Conservation (phyloP, 2,113 vertebrate genomes). For the Propithecus coquereli region DNA sequence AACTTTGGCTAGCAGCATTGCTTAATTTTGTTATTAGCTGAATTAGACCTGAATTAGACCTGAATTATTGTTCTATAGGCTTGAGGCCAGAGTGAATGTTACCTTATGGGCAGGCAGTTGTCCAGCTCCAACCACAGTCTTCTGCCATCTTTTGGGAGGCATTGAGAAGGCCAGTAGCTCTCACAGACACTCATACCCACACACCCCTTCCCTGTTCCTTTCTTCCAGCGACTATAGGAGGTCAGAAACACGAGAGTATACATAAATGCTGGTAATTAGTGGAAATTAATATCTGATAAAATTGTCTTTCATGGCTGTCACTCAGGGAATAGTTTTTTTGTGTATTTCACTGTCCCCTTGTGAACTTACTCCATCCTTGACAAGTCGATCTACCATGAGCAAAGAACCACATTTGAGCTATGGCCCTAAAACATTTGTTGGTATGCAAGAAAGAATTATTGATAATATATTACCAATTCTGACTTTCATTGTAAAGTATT, state of each 20-base stretch:
- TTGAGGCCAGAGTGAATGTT: neutral
- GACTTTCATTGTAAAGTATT: neutral
- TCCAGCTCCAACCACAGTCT: neutral
- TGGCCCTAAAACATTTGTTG: neutral
- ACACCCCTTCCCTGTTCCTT: neutral
- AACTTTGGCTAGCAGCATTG: neutral
- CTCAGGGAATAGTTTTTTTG: neutral
- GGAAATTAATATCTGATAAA: neutral
- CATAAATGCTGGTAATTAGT: neutral
- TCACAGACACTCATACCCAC: neutral
- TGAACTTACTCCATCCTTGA: neutral
- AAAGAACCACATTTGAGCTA: neutral
- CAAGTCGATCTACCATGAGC: neutral
- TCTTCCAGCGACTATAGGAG: neutral
- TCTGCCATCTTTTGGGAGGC: neutral
- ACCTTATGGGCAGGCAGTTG: neutral
- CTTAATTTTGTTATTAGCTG: neutral
- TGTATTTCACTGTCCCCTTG: neutral
- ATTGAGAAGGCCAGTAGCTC: neutral
- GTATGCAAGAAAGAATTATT: neutral
- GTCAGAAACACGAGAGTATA: neutral
- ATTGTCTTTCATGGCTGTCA: neutral
- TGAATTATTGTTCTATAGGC: neutral
- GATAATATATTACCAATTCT: neutral
- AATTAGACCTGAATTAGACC: no score